Evolutionary conservation across 2,888 invertebrate genomes (phyloP).

Genomic region (Chaitophorus viminalis): DNA sequence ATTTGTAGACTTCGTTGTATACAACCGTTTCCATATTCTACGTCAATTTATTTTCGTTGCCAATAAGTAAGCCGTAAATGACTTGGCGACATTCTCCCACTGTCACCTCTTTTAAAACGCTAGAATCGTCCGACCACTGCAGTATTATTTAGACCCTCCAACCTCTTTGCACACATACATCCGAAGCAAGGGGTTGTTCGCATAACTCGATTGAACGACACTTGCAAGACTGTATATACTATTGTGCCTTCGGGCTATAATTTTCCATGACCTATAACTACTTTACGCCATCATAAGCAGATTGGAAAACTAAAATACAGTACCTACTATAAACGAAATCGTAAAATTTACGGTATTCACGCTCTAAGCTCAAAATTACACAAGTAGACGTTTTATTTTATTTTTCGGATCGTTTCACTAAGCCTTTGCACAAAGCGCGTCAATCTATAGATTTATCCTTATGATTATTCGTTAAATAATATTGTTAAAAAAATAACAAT

Average conservation of each 20-base stretch:
- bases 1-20: neutral
- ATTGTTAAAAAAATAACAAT: neutral
- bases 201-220: slow-evolving; percentile 29
- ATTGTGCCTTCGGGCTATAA: neutral
- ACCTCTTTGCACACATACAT: neutral
- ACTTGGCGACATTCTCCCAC: slow-evolving; percentile 15
- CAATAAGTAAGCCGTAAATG: slow-evolving; percentile 37
- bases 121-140: slow-evolving; percentile 23
- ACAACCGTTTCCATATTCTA: slow-evolving; percentile 6
- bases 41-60: slow-evolving; percentile 44
- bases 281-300: slow-evolving; percentile 12
- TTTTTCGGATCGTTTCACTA: neutral
- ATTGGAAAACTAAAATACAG: slow-evolving; percentile 24
- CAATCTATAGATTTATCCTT: neutral
- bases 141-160: neutral
- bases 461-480: neutral
- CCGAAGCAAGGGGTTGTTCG: neutral
- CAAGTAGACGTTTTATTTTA: neutral
- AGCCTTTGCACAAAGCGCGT: too few species aligned
- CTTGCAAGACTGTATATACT: neutral
- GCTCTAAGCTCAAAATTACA: neutral
- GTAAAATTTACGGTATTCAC: neutral
- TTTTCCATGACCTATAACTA: slow-evolving; percentile 8
- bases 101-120: slow-evolving; percentile 3
- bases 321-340: neutral